These are phyloP conservation scores for Dipodomys merriami DNA, from an alignment of 2,113 vertebrate species.

Conservation along the genomic window DNA sequence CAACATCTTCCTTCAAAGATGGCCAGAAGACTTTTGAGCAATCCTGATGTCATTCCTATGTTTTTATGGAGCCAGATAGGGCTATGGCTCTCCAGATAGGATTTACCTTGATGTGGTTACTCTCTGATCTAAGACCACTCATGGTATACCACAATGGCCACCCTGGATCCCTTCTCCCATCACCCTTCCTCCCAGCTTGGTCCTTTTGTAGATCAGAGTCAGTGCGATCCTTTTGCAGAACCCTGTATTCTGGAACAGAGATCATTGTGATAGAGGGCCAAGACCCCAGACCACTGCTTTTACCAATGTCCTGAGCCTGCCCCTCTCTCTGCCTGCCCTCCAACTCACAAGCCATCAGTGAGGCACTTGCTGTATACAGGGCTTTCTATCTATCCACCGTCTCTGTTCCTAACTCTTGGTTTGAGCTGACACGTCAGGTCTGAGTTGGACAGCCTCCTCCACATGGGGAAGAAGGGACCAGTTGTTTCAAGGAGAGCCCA, in stretches of 20 bases:
- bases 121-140: background rate
- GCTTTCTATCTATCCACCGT: accelerated
- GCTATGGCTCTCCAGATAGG: background rate
- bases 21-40: background rate
- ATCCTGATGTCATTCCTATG: background rate
- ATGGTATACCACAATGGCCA: background rate
- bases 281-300: background rate
- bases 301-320: accelerated
- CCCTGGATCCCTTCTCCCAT: background rate
- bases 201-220: background rate
- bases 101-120: background rate
- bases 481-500: background rate
- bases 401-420: background rate
- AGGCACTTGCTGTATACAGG: background rate
- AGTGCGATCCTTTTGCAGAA: background rate
- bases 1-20: background rate
- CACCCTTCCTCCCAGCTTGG: background rate
- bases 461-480: background rate
- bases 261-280: background rate
- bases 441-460: background rate
- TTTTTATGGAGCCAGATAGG: background rate
- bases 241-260: background rate
- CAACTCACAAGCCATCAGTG: background rate
- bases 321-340: background rate
- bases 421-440: accelerated